Evolutionary conservation across 2,797 vertebrate genomes (phyloP).

Genomic region (Amniataba percoides): DNA sequence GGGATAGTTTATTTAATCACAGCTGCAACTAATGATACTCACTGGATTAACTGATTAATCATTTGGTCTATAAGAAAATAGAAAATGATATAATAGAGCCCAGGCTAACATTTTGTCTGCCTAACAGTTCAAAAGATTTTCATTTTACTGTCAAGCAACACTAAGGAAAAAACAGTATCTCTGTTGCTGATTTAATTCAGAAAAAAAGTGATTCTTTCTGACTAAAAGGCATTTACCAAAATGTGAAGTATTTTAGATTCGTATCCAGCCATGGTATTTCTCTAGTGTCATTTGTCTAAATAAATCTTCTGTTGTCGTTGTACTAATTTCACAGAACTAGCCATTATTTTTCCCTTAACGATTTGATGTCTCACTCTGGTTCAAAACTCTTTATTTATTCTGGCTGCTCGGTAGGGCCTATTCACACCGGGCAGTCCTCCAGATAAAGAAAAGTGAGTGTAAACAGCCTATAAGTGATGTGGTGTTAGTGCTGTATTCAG

Average conservation of each 20-base stretch:
- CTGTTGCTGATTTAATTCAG: not conserved
- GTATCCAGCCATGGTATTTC: not conserved
- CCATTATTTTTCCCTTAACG: conserved; percentile 16
- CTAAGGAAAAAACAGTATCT: not conserved
- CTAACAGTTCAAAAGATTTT: not conserved
- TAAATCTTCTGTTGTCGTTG: conserved; percentile 2
- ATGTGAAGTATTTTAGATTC: conserved; percentile 7
- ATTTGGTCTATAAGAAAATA: not conserved
- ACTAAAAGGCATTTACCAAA: conserved; percentile 28
- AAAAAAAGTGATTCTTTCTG: not conserved
- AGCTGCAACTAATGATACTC: not conserved
- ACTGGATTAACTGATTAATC: not conserved
- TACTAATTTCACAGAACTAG: conserved; percentile 22
- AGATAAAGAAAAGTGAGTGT: conserved; percentile 38
- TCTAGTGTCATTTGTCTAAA: not conserved
- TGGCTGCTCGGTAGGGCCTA: conserved; percentile 8
- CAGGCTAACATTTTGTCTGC: not conserved
- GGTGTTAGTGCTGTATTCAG: conserved; percentile 57
- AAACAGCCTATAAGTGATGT: conserved; percentile 58
- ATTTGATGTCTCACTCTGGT: conserved; percentile 37
- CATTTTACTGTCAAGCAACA: not conserved
- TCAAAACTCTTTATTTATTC: conserved; percentile 34
- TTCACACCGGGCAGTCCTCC: conserved; percentile 37
- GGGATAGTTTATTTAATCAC: not conserved
- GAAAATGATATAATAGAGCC: not conserved